A percentile compares a stretch with the other conserved stretches of the same genome.
Conservation (phyloP, 1,140 invertebrate species). For the Stegodyphus mimosarum region DNA sequence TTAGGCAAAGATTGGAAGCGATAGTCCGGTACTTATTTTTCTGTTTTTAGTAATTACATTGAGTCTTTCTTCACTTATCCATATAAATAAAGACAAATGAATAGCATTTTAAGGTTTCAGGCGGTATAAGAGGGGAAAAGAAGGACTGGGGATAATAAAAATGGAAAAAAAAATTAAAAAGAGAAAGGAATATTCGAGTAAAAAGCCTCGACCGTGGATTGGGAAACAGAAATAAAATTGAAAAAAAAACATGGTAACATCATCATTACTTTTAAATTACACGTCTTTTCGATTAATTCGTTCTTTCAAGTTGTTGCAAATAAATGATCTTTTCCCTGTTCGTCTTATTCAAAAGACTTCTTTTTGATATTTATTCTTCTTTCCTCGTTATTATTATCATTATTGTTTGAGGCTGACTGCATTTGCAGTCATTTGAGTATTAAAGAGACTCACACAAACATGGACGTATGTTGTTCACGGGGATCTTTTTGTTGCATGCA, state of each 20-base stretch:
- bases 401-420: conserved; percentile 34
- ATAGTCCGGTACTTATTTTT: background rate
- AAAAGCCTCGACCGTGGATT: background rate
- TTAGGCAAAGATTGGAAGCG: conserved; percentile 11
- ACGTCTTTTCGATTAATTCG: conserved; percentile 58
- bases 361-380: conserved; percentile 18
- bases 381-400: conserved; percentile 30
- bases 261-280: conserved; percentile 61
- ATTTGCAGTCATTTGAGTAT: conserved; percentile 42
- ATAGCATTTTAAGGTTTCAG: conserved; percentile 33
- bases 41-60: conserved; percentile 50
- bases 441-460: conserved; percentile 17
- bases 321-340: conserved; percentile 51
- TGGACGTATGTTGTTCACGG: conserved; percentile 2
- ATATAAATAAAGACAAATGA: conserved; percentile 55
- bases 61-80: conserved; percentile 28
- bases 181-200: background rate
- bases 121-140: conserved; percentile 15
- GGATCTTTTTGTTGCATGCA: background rate
- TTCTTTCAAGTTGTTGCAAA: conserved; percentile 49
- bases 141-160: background rate
- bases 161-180: conserved; percentile 33
- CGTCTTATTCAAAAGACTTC: conserved; percentile 9
- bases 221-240: conserved; percentile 30
- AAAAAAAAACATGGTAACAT: conserved; percentile 33